These are phyloP conservation scores for Coleophora deauratella DNA, from an alignment of 2,888 invertebrate species.

Conservation along the genomic window DNA sequence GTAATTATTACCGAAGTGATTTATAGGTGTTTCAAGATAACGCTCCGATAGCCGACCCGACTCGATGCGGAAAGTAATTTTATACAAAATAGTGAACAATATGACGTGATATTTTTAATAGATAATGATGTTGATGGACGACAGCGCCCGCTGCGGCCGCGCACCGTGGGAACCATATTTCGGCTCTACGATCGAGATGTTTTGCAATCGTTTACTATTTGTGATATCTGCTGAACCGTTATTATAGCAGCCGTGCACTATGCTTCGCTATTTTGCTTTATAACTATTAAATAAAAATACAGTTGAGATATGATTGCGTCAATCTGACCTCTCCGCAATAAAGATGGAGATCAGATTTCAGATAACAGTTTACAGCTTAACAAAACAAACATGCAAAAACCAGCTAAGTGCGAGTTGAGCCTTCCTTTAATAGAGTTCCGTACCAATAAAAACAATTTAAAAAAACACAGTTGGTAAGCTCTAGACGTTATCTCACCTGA, in stretches of 20 bases:
- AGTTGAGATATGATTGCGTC: too few species aligned
- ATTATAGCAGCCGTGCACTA: slow-evolving; percentile 24
- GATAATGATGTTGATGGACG: slow-evolving; percentile 72
- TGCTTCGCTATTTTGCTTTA: too few species aligned
- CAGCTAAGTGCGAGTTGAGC: too few species aligned
- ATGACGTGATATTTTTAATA: slow-evolving; percentile 73
- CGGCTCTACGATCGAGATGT: slow-evolving; percentile 50
- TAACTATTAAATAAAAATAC: too few species aligned
- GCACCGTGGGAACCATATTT: slow-evolving; percentile 69
- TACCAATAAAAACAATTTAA: too few species aligned
- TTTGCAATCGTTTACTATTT: slow-evolving; percentile 58
- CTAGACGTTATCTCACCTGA: too few species aligned
- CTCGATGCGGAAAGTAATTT: slow-evolving; percentile 56
- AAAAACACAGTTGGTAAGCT: too few species aligned
- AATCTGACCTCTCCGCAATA: too few species aligned
- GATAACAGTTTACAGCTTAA: too few species aligned
- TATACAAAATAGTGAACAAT: slow-evolving; percentile 70
- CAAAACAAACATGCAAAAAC: too few species aligned
- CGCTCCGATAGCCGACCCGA: slow-evolving; percentile 43
- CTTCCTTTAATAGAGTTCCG: too few species aligned
- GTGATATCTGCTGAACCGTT: slow-evolving; percentile 35
- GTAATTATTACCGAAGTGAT: slow-evolving; percentile 59
- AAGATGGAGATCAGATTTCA: background rate
- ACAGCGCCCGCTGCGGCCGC: slow-evolving; percentile 42
- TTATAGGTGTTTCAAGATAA: slow-evolving; percentile 62